Evolutionary conservation across 2,113 vertebrate genomes (phyloP), one percentile per base, ranked within the genome.

Genomic region (Hippocampus mohnikei): DNA sequence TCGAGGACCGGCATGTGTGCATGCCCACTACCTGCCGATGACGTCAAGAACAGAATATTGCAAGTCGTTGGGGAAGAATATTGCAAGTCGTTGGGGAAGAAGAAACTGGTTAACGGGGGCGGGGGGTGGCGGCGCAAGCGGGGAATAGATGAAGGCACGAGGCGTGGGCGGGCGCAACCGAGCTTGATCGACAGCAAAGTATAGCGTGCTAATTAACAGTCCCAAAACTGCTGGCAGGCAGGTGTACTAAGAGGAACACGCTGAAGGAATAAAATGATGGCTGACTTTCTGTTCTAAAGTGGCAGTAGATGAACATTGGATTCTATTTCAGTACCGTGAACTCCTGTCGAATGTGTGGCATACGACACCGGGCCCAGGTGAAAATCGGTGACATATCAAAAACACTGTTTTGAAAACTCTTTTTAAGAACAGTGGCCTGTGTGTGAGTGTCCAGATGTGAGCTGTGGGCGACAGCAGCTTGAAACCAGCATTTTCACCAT

Each of bases 171-270:
- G 67, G 74, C 67, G 76, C 79, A 78, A 74, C 66, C 60, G 64
- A 73, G 76, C 65, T 59, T 82, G 84, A 85, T 73, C 84, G 81
- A 87, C 83, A 77, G 88, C 66, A 81, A 77, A 62, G 66, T 84
- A 88, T 84, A 87, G 73, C 81, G 71, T 73, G 72, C 70, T 83
- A 87, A 89, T 90, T 88, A 86, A 88, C 85, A 82, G 79, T 84
- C 88, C 84, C 81, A 76, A 88, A 88, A 86, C 70, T 85, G 85
- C 88, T 85, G 85, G 74, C 74, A 77, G 73, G 67, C 70, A 84
- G 79, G 79, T 85, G 76, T 74, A 68, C 53, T 80, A 65, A 76
- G 68, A 42, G n/a, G 37, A 75, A 75, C 73, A 56, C 44, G 67
- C 76, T 77, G 77, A 74, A 40, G 53, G 71, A 73, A 63, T 6